phyloP scores from a whole-genome alignment of 2,888 invertebrate species.

The Palloptera scutellata region DNA sequence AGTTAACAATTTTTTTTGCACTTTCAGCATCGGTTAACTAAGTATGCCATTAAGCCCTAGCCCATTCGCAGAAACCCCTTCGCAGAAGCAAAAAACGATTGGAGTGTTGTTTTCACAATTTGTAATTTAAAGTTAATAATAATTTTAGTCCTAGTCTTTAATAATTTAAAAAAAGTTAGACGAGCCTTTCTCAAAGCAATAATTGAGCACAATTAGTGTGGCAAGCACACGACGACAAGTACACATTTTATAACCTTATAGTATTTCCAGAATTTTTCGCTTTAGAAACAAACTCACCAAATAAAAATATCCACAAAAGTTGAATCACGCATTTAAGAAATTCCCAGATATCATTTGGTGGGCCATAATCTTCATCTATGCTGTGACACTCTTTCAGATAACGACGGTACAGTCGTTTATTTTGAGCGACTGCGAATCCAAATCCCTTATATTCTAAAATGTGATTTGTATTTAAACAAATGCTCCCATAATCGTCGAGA shows the following conservation, averaged over 20 bases:
- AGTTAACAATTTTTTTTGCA: too few species aligned
- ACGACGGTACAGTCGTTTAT: constrained; percentile 48
- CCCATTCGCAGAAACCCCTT: too few species aligned
- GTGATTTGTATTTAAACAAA: constrained; percentile 58
- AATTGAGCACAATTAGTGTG: too few species aligned
- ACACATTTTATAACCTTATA: not conserved
- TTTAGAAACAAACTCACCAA: constrained; percentile 10
- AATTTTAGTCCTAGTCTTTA: too few species aligned
- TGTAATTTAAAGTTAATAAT: too few species aligned
- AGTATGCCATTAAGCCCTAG: too few species aligned
- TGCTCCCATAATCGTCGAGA: constrained; percentile 63
- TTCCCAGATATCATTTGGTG: constrained; percentile 27
- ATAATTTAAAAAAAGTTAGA: too few species aligned
- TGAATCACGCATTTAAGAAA: constrained; percentile 48
- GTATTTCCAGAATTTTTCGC: not conserved
- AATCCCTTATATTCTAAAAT: constrained; percentile 56
- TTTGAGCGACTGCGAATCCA: constrained; percentile 48
- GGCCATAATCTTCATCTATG: constrained; percentile 47
- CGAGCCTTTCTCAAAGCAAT: too few species aligned
- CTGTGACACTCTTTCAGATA: constrained; percentile 50
- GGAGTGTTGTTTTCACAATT: too few species aligned
- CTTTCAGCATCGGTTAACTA: too few species aligned
- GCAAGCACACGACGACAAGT: too few species aligned
- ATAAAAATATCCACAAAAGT: constrained; percentile 46
- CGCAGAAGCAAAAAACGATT: too few species aligned